Conservation (phyloP, 2,113 vertebrate genomes). For the Oostethus manadensis region DNA sequence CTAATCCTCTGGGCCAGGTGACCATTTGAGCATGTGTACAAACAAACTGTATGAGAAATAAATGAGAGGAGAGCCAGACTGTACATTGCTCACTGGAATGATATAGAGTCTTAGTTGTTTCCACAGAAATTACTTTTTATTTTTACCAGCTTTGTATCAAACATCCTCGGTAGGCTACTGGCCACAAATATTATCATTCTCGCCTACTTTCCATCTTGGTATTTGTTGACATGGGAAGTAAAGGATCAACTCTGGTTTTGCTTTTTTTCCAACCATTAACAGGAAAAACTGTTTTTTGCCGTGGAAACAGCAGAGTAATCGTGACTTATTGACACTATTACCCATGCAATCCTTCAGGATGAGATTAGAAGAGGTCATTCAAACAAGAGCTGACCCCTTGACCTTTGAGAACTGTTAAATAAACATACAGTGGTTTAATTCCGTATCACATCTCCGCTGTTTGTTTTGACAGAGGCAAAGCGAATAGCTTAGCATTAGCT, state of each 20-base stretch:
- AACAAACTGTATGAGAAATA: conserved; percentile 58
- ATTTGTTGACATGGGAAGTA: conserved; percentile 46
- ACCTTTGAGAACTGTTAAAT: conserved; percentile 34
- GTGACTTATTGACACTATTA: too few relatives aligned
- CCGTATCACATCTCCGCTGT: conserved; percentile 41
- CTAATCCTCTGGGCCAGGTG: conserved; percentile 73
- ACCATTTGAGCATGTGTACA: conserved; percentile 63
- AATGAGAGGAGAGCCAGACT: conserved; percentile 42
- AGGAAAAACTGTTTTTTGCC: not conserved
- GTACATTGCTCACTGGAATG: conserved; percentile 44
- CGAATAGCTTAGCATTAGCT: conserved; percentile 33
- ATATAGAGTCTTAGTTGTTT: conserved; percentile 48
- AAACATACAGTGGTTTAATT: conserved; percentile 47
- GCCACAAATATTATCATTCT: conserved; percentile 40
- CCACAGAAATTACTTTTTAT: conserved; percentile 35
- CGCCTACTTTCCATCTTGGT: conserved; percentile 43
- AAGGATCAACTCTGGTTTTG: not conserved
- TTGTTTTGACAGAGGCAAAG: conserved; percentile 47
- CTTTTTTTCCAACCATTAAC: conserved; percentile 2
- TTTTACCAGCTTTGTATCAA: conserved; percentile 49
- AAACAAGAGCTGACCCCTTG: conserved; percentile 37
- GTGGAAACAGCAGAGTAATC: too few relatives aligned
- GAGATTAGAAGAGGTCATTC: conserved; percentile 37
- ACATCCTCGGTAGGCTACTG: conserved; percentile 34
- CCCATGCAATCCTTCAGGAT: conserved; percentile 10